Base-by-base conservation (phyloP, 2,888 invertebrate species). In the Catocala nupta region DNA sequence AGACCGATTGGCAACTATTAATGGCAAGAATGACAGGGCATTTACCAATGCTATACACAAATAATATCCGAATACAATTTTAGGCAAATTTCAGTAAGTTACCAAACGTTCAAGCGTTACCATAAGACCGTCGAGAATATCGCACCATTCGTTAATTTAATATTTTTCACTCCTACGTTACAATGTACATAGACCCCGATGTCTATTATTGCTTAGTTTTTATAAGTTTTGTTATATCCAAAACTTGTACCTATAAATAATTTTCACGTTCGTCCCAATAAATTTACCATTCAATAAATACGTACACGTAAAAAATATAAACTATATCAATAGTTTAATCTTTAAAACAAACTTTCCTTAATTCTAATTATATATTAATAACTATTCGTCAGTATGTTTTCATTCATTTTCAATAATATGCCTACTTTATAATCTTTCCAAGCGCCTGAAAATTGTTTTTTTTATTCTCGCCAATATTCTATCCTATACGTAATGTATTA, bases 271-370 rank as follows among this genome's bases (percentile, higher is more conserved):
- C 91, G 87, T 91, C 92, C 92, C 93, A 89, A 94, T 93, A 93
- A 94, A 91, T 92, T 94, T 93, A 93, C 92, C 93, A 90, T 92
- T 93, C 93, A 93, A 94, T 94, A 94, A 94, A 93, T 94, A 94
- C 93, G 91, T 93, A 94, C 92, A 94, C 90, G 94, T 94, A 94
- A 93, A 94, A 94, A 94, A 94, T 94, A 94, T 94, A 94, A 94
- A 94, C 94, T 94, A 94, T 94, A 93, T 94, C 90, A 91, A 94
- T 94, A 94, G 94, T 94, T 94, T 93, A 94, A 94, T 94, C 93
- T 94, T 93, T 93, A 93, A 94, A 94, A 94, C 93, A 93, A 94
- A 94, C 93, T 91, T 93, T 85, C 74, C 75, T 90, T 90, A 88
- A 65, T 11, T 70, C 92, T 93, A 93, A 92, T 92, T 92, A 93